These are phyloP conservation scores for Etia nguti DNA, from an alignment of 2,113 vertebrate genomes.

Conservation along the genomic window DNA sequence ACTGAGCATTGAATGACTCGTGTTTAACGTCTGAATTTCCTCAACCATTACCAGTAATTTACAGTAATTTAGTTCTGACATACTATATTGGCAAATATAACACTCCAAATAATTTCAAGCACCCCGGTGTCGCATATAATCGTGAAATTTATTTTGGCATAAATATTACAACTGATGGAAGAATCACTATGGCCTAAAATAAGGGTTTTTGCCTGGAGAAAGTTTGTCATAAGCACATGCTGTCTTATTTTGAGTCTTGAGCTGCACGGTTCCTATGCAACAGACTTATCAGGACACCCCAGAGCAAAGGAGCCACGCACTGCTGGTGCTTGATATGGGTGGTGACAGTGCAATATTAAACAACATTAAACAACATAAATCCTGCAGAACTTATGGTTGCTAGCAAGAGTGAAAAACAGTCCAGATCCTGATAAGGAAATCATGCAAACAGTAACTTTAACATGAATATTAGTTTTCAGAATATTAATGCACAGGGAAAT, in stretches of 20 bases:
- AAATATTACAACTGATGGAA: not conserved
- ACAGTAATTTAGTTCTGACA: not conserved
- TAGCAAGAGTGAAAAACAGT: constrained; percentile 41
- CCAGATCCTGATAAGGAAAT: constrained; percentile 50
- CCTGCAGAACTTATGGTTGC: constrained; percentile 36
- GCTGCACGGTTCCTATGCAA: constrained; percentile 36
- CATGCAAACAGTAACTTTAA: not conserved
- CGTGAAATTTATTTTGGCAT: not conserved
- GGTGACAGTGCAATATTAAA: constrained; percentile 33
- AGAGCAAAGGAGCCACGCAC: not conserved
- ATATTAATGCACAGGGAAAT: not conserved
- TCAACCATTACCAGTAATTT: not conserved
- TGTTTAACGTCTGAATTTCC: not conserved
- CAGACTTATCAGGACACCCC: not conserved
- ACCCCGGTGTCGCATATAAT: not conserved
- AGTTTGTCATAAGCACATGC: constrained; percentile 7
- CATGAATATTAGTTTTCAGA: not conserved
- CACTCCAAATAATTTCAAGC: not conserved
- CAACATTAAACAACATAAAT: not conserved
- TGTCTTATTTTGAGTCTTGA: constrained; percentile 30
- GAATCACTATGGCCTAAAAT: not conserved
- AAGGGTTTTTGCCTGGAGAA: not conserved
- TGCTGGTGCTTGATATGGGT: constrained; percentile 14
- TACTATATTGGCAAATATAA: not conserved
- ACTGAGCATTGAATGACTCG: not conserved